Base-by-base conservation (phyloP, 2,797 vertebrate species). In the Hippopotamyrus pictus region DNA sequence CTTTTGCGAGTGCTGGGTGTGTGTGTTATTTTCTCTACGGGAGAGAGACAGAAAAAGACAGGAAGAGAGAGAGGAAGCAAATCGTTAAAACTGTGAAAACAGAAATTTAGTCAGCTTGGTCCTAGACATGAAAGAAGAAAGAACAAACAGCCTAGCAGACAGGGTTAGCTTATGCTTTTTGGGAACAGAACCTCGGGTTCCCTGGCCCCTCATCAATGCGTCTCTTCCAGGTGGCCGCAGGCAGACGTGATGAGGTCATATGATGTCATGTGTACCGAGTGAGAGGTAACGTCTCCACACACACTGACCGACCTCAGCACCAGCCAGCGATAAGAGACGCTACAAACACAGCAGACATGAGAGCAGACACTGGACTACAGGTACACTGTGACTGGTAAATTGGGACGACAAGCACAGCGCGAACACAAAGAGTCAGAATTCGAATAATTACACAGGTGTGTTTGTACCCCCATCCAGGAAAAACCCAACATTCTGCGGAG, bases 61-160 rank as follows among this genome's bases (percentile, higher is more conserved):
- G 87, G 69, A 41, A 87, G 33, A 48, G 87, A 87, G 85, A 79
- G 37, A n/a, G 17, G 85, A 87, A 87, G 48, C 85, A 84, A n/a
- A 84, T 5, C 19, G n/a, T 84, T 57, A 86, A 37, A 41, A 54
- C 50, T 19, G 50, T 57, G 50, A 25, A 84, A 50, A 50, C n/a
- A 44, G 46, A 84, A 50, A 5, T 48, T 50, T 84, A 79, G 37
- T 79, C 73, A n/a, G 82, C 46, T 50, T 84, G 19, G 82, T 25
- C 82, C 41, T 22, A 84, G 41, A 50, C 46, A 44, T 84, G 82
- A 22, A 84, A 84, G 82, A 9, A 44, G 8, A 12, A 4, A 50
- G 82, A 50, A 12, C 82, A 48, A n/a, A 48, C 82, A 83, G 41
- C 79, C 3, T 6, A 50, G 44, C 44, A 44, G 82, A 48, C 1